A percentile compares a stretch with the other conserved stretches of the same genome.
Evolutionary conservation across 2,888 invertebrate species (phyloP).

Genomic region (Thereva nobilitata): DNA sequence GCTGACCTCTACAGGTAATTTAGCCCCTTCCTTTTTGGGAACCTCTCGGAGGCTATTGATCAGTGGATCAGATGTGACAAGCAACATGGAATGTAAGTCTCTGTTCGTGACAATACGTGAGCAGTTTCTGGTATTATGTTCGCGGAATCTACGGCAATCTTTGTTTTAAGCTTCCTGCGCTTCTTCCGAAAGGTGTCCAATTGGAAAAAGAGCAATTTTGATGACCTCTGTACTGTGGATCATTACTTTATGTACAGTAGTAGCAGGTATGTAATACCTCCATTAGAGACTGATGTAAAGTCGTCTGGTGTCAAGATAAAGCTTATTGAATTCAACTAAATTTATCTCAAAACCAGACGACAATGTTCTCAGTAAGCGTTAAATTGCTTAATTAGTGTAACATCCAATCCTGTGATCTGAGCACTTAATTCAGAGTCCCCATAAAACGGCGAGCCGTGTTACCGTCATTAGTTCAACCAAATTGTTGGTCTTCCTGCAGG

Average conservation of each 20-base stretch:
- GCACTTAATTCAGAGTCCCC: constrained; percentile 45
- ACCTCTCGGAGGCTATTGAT: too few species aligned
- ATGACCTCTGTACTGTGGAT: constrained; percentile 42
- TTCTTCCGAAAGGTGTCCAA: constrained; percentile 19
- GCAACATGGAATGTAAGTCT: too few species aligned
- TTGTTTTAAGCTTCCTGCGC: constrained; percentile 32
- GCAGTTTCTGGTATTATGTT: constrained; percentile 15
- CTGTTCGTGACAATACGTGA: neutral
- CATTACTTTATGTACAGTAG: constrained; percentile 47
- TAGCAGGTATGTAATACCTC: constrained; percentile 48
- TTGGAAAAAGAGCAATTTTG: neutral
- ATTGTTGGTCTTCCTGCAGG: too few species aligned
- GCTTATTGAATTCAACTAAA: too few species aligned
- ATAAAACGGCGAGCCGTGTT: neutral
- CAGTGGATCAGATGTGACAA: too few species aligned
- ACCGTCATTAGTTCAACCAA: too few species aligned
- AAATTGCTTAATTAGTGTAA: too few species aligned
- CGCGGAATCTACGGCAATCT: constrained; percentile 28
- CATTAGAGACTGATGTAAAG: constrained; percentile 45
- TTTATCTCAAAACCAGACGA: too few species aligned
- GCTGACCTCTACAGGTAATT: too few species aligned
- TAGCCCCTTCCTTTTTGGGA: too few species aligned
- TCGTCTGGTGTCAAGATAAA: too few species aligned
- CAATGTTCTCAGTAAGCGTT: too few species aligned
- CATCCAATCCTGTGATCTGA: constrained; percentile 10